Base-by-base conservation (phyloP, 1,140 invertebrate species). In the Drosophila bocki region DNA sequence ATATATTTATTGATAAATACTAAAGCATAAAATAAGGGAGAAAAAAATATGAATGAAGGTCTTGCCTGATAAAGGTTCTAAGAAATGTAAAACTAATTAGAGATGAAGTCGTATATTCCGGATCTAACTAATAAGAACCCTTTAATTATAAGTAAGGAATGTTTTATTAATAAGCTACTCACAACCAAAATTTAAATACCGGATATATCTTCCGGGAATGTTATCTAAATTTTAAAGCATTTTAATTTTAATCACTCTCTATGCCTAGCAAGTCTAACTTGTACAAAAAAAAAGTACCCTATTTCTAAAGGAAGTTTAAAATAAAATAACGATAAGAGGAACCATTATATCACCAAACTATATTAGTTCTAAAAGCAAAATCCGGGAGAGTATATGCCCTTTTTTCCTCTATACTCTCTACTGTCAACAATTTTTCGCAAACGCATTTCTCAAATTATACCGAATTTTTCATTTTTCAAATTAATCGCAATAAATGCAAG, bases 401-500 rank as follows among this genome's bases (percentile, higher is more conserved):
- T 47, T 47, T 15, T 15, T 48, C 8, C n/a, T n/a, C 41, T 50
- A 4, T 7, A 50, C 26, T 32, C 11, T 47, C 63, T 15, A 17
- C 15, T 71, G 64, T 58, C 65, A 48, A 70, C 50, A 41, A 29
- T 70, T 48, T 58, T 67, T 69, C 39, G 33, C 39, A 22, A 45
- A 35, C 26, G 50, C 44, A 64, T 35, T 65, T 26, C 32, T 44
- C 39, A 32, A 70, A 70, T 69, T 29, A 11, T 45, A 56, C 22
- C 5, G 39, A 32, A 70, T 70, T 45, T 70, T 54, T 41, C 44
- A 58, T 58, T 72, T 72, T 59, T 42, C 29, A 71, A 60, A 72
- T 72, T 72, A 74, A 74, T 74, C 45, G 70, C 51, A 59, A 72
- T 74, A 59, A 76, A 53, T 59, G 53, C 45, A 65, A 67, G 48